A percentile compares a stretch with the other conserved stretches of the same genome.
phyloP scores from a whole-genome alignment of 2,113 vertebrate species.

The Passer montanus region DNA sequence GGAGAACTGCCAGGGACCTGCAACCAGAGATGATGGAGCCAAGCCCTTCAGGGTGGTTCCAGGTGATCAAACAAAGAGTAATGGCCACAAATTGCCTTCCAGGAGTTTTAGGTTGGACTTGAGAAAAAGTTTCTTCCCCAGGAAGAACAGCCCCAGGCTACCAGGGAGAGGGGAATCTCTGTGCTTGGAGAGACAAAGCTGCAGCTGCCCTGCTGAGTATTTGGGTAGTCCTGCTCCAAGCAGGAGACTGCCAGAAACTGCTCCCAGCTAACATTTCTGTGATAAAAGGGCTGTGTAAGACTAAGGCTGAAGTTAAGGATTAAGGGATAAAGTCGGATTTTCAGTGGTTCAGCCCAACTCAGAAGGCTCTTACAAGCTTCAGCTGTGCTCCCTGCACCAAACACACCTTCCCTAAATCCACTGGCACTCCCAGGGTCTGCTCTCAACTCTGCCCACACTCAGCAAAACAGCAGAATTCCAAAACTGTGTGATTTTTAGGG shows the following conservation, averaged over 20 bases:
- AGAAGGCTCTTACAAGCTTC: neutral
- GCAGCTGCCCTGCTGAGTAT: neutral
- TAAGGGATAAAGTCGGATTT: neutral
- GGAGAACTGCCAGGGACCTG: neutral
- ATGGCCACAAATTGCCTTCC: neutral
- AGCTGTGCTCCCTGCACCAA: neutral
- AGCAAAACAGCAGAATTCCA: neutral
- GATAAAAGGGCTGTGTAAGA: neutral
- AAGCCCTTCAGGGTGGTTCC: neutral
- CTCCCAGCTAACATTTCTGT: neutral
- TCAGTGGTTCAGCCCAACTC: neutral
- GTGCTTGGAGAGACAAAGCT: neutral
- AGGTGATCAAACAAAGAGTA: neutral
- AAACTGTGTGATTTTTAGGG: fast-evolving
- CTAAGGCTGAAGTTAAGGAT: neutral
- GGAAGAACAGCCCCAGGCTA: neutral
- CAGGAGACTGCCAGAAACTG: neutral
- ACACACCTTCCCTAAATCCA: neutral
- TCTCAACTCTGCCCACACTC: neutral
- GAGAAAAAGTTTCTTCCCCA: neutral
- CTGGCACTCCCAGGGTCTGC: neutral
- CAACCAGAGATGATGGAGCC: neutral
- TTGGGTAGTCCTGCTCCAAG: neutral
- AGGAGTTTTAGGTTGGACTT: neutral
- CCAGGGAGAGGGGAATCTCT: fast-evolving